phyloP scores from a whole-genome alignment of 2,797 vertebrate genomes.

The Hirundo rustica region DNA sequence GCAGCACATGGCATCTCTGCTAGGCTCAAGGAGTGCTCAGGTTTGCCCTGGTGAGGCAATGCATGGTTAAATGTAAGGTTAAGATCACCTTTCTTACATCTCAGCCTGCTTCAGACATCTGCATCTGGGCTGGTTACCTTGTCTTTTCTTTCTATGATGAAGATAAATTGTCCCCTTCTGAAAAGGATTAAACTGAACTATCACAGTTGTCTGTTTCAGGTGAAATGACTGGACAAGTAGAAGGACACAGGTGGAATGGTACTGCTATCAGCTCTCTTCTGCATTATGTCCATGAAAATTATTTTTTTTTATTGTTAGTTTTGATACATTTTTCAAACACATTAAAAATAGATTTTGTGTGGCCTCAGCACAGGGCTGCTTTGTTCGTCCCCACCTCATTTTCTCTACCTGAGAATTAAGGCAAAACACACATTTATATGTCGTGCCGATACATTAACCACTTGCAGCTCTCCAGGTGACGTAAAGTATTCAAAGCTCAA shows the following conservation, averaged over 20 bases:
- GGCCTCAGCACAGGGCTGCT: not conserved
- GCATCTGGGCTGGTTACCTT: not conserved
- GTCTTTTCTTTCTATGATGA: not conserved
- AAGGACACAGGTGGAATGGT: not conserved
- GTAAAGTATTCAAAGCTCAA: not conserved
- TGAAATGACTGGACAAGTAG: not conserved
- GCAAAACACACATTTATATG: not conserved
- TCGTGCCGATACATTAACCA: not conserved
- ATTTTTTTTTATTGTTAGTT: not conserved
- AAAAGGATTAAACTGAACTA: not conserved
- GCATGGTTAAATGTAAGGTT: not conserved
- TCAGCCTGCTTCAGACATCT: not conserved
- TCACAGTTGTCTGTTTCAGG: accelerated
- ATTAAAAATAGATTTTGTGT: not conserved
- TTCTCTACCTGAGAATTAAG: not conserved
- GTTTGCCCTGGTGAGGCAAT: not conserved
- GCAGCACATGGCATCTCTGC: not conserved
- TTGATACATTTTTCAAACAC: not conserved
- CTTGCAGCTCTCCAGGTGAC: not conserved
- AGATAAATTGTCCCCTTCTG: not conserved
- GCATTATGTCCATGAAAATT: not conserved
- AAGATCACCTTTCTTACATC: not conserved
- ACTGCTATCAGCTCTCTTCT: not conserved
- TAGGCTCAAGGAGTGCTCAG: not conserved
- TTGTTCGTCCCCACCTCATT: not conserved